Percentiles rank a stretch among this genome's conserved stretches.
Evolutionary conservation across 1,140 invertebrate species (phyloP).

Genomic region (Psix sp.): DNA sequence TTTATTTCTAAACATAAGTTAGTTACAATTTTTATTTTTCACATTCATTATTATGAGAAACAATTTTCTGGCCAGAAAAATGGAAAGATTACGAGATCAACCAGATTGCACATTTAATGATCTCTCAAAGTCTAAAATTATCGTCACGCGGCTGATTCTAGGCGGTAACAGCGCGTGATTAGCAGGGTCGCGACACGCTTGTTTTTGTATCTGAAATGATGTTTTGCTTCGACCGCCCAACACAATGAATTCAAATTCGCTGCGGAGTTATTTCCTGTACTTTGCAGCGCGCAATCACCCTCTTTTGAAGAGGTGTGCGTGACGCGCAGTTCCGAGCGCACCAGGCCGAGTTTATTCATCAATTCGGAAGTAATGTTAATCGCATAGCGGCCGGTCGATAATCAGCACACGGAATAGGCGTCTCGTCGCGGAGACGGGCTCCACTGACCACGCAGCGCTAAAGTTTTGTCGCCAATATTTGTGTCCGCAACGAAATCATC

Average conservation of each 20-base stretch:
- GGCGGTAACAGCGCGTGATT: conserved; percentile 37
- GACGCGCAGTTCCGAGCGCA: conserved; percentile 68
- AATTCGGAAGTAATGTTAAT: conserved; percentile 73
- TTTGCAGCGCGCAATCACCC: conserved; percentile 57
- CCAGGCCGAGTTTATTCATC: conserved; percentile 64
- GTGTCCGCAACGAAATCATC: conserved; percentile 65
- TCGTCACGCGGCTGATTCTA: conserved; percentile 33
- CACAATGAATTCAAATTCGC: conserved; percentile 55
- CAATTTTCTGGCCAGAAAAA: too few relatives aligned
- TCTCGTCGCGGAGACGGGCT: conserved; percentile 73
- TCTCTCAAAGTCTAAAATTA: conserved; percentile 33
- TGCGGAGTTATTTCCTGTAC: conserved; percentile 59
- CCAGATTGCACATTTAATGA: too few relatives aligned
- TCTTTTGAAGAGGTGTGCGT: conserved; percentile 68
- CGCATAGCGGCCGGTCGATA: conserved; percentile 59
- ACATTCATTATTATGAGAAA: too few relatives aligned
- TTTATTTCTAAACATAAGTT: too few relatives aligned
- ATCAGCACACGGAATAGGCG: conserved; percentile 65
- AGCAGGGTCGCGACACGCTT: conserved; percentile 23
- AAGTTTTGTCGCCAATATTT: conserved; percentile 73
- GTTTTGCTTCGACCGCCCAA: conserved; percentile 43
- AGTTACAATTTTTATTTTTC: too few relatives aligned
- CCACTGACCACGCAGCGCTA: conserved; percentile 71
- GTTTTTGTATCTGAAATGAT: conserved; percentile 49
- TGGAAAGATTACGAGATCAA: too few relatives aligned